A percentile compares a stretch with the other conserved stretches of the same genome.
Evolutionary conservation across 2,797 vertebrate genomes (phyloP).

Genomic region (Pempheris klunzingeri): DNA sequence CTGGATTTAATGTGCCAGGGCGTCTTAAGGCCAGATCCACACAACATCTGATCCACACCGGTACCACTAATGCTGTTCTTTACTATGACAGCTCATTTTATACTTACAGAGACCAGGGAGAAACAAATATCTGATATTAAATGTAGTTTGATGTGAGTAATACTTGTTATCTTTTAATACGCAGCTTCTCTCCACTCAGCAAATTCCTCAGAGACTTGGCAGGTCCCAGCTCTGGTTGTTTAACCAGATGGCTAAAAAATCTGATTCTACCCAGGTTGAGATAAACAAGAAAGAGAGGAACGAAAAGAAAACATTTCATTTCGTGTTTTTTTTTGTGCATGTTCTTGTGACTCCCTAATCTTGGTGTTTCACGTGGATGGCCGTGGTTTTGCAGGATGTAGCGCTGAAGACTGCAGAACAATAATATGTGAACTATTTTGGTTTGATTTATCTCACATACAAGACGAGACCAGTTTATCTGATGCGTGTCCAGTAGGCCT

Average conservation of each 20-base stretch:
- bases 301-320: neutral
- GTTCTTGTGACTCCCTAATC: too few relatives aligned
- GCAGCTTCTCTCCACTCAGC: neutral
- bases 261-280: neutral
- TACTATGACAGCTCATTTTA: neutral
- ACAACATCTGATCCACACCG: conserved; percentile 2
- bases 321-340: neutral
- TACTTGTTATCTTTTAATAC: neutral
- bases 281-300: neutral
- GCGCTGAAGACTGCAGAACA: too few relatives aligned
- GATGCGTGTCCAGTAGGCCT: too few relatives aligned
- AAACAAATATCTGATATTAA: neutral
- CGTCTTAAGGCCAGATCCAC: neutral
- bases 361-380: too few relatives aligned
- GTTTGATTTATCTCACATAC: too few relatives aligned
- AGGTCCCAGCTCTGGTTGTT: neutral
- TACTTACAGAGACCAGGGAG: neutral
- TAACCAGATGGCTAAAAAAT: neutral
- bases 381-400: too few relatives aligned
- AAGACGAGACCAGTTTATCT: too few relatives aligned
- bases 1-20: neutral
- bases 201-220: conserved; percentile 11
- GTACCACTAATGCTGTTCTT: neutral
- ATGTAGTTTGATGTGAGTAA: neutral
- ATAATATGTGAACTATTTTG: too few relatives aligned